Evolutionary conservation across 2,113 vertebrate genomes (phyloP).

Genomic region (Tragelaphus scriptus): DNA sequence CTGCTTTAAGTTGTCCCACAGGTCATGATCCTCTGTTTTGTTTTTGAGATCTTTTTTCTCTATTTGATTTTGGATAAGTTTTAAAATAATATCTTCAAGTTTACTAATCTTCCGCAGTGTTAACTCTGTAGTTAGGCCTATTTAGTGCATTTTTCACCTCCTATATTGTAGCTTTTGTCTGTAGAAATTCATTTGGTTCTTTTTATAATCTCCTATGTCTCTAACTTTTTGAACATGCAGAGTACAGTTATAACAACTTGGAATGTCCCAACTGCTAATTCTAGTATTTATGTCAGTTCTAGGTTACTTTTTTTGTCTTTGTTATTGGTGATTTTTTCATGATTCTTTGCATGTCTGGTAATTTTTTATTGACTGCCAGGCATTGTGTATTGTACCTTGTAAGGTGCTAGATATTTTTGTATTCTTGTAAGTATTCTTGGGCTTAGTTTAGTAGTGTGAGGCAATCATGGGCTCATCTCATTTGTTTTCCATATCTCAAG

Average conservation of each 20-base stretch:
- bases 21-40: neutral
- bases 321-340: neutral
- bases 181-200: neutral
- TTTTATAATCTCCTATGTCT: neutral
- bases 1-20: neutral
- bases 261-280: constrained; percentile 1
- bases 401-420: constrained; percentile 1
- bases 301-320: neutral
- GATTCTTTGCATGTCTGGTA: neutral
- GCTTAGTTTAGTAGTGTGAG: neutral
- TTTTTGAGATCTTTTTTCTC: neutral
- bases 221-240: neutral
- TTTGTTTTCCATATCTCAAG: neutral
- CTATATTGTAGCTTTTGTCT: neutral
- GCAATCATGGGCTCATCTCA: neutral
- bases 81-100: neutral
- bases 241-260: neutral
- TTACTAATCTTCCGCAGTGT: neutral
- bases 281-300: neutral
- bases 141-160: neutral
- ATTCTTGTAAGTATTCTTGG: neutral
- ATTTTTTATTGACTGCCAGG: neutral
- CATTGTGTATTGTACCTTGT: constrained; percentile 1
- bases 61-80: neutral
- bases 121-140: neutral